Evolutionary conservation across 2,888 invertebrate species (phyloP).

Genomic region (Chelonus formosanus): DNA sequence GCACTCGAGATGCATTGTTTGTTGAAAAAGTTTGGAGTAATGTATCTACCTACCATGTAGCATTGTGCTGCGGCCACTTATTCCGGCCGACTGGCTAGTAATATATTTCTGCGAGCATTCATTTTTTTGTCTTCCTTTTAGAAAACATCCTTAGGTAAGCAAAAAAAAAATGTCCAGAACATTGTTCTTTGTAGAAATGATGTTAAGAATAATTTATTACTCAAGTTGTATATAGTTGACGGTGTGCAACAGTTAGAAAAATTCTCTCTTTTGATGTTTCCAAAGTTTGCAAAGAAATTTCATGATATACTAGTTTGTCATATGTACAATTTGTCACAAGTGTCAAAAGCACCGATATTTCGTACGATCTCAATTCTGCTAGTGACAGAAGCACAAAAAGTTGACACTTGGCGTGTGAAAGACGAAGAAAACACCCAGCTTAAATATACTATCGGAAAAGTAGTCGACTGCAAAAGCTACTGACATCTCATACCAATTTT

Average conservation of each 20-base stretch:
- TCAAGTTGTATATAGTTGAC: no score
- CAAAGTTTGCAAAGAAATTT: no score
- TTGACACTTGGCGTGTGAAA: conserved; percentile 11
- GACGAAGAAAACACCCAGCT: neutral
- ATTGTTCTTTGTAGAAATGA: no score
- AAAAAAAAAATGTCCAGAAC: no score
- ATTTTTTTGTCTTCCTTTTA: no score
- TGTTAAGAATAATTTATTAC: no score
- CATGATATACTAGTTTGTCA: conserved; percentile 18
- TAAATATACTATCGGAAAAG: conserved; percentile 20
- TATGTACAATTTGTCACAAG: conserved; percentile 21
- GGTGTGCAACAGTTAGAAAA: no score
- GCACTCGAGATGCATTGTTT: conserved; percentile 50
- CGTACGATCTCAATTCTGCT: neutral
- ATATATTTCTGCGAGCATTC: no score
- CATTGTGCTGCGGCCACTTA: no score
- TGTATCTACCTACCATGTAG: conserved; percentile 43
- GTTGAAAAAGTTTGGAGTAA: conserved; percentile 50
- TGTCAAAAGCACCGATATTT: conserved; percentile 21
- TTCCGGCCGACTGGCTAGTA: no score
- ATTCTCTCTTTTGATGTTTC: no score
- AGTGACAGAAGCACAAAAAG: conserved; percentile 6
- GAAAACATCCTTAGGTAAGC: no score
- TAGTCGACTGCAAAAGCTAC: conserved; percentile 4
- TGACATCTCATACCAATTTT: neutral